Conservation (phyloP, 2,113 vertebrate genomes). For the Dasyprocta punctata region DNA sequence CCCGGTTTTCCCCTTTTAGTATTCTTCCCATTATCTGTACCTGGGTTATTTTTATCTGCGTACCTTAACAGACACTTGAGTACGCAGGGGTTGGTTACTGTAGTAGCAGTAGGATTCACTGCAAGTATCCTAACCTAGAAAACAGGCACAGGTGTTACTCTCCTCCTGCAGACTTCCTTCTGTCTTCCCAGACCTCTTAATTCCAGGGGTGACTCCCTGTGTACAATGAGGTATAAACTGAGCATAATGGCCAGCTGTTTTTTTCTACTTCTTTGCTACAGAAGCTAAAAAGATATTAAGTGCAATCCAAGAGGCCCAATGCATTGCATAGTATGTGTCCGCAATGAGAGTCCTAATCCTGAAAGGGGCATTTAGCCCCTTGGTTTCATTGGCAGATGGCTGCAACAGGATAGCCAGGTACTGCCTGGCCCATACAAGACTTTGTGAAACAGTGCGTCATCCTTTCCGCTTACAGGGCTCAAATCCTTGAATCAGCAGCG, state of each 20-base stretch:
- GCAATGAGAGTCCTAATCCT: not conserved
- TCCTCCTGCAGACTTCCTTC: not conserved
- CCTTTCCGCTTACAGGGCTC: not conserved
- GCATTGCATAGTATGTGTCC: accelerated
- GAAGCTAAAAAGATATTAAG: not conserved
- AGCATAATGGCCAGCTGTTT: not conserved
- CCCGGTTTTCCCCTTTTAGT: not conserved
- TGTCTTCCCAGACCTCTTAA: not conserved
- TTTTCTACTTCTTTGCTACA: not conserved
- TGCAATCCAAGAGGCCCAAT: not conserved
- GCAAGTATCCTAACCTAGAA: not conserved
- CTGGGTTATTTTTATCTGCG: not conserved
- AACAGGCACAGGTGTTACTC: accelerated
- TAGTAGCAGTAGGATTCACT: not conserved
- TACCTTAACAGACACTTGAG: not conserved
- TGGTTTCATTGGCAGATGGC: not conserved
- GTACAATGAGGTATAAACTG: not conserved
- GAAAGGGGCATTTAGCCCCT: not conserved
- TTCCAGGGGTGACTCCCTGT: not conserved
- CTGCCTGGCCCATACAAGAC: not conserved
- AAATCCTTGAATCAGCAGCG: not conserved
- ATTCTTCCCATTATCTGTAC: not conserved
- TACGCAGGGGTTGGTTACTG: not conserved
- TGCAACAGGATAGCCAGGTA: not conserved
- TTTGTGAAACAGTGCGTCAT: too few relatives aligned